Evolutionary conservation across 2,888 invertebrate species (phyloP), one percentile per base, ranked within the genome.

Genomic region (Melipona bicolor): DNA sequence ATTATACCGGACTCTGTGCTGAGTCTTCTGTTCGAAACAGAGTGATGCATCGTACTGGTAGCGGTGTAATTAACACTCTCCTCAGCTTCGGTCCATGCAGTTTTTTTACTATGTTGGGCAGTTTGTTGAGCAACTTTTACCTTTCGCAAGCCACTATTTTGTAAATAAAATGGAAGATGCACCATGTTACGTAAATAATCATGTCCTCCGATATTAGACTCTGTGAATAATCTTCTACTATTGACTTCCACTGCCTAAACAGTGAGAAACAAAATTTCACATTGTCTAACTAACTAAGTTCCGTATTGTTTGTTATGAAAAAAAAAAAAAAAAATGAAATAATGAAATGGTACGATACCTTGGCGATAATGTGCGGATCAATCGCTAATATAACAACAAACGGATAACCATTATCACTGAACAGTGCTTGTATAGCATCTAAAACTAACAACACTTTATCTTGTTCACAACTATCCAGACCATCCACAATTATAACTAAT

Each of bases 301-400:
- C 21, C 19, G 15, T 11, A 68, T 50, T 2, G 6, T 0, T 0
- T n/a, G 54, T 49, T 11, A 49, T 4, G 9, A n/a, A 27, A 27
- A 27, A 50, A 72, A 32, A n/a, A 50, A 72, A 32, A 49, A 72
- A 61, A 17, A 9, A 27, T 19, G 17, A n/a, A 17, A 36, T 21
- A 61, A n/a, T 49, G 24, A 4, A 36, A 36, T 6, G 36, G 6
- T 11, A 43, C 43, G n/a, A 43, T 94, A 97, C 98, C 96, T 99
- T 99, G 89, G 99, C 98, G 92, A 99, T 99, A 87, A 99, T 98
- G 95, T 99, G 99, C 2, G 99, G 99, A 96, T 99, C 99, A 89
- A 99, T 99, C 1, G 99, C 99, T 89, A 99, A 96, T 86, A 99
- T 97, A 82, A 99, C 97, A 90, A 99, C 98, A 95, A 99, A 99